Evolutionary conservation across 2,797 vertebrate species (phyloP), one percentile per base, ranked within the genome.

Genomic region (Poeciliopsis gracilis): DNA sequence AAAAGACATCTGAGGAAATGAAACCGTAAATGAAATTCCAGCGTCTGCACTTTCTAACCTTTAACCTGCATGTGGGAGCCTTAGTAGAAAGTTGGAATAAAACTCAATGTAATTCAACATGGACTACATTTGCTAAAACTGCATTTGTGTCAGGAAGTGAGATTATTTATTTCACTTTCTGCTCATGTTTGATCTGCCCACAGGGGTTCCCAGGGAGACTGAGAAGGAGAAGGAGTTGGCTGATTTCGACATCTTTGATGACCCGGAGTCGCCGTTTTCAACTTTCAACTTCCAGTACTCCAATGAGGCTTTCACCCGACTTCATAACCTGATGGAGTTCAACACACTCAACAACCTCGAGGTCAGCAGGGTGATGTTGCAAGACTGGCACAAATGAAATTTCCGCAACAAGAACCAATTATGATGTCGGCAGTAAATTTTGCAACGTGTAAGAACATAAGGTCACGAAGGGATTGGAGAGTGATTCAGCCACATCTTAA

Each of bases 201-300:
- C 85, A 99, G 98, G 97, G 0, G 88, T 99, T 87, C 95, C 95
- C 81, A 96, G 98, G 82, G 96, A 97, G 91, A 98, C 97, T 0
- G 95, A 97, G 49, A 93, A 95, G 90, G 98, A 99, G 77, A 98
- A 96, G 82, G 97, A 99, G 55, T 91, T 97, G 82, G 97, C 97
- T 9, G 98, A 99, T 86, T 99, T 99, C 71, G 98, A 99, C 94
- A 99, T 99, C 92, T 99, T 99, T 76, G 98, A 99, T 81, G 98
- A 99, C 82, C 95, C 96, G 0, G 95, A 99, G 89, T 95, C 97
- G 5, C 98, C 97, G 0, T 99, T 97, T 91, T 99, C 98, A 36
- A 99, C 98, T 0, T 99, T 99, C 87, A 99, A 99, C 93, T 99
- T 99, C 89, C 97, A 98, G 49, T 99, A 99, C 91, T 88, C 97